Evolutionary conservation across 2,888 invertebrate species (phyloP).

Genomic region (Drosophila rubida): DNA sequence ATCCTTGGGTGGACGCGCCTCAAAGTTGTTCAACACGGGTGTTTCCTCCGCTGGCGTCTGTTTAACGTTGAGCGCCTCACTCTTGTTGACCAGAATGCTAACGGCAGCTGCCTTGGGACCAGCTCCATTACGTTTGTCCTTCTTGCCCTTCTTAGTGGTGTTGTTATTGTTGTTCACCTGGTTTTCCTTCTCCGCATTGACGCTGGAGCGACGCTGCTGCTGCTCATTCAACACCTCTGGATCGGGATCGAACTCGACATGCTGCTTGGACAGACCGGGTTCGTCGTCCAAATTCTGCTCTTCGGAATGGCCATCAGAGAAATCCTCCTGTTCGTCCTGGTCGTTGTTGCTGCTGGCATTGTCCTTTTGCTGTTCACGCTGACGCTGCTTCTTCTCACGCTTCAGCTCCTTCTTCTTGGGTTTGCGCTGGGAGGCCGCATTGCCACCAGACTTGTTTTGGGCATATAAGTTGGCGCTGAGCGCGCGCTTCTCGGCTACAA

Average conservation of each 20-base stretch:
- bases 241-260: constrained; percentile 84
- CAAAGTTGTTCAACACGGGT: constrained; percentile 89
- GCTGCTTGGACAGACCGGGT: constrained; percentile 77
- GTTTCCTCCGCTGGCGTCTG: constrained; percentile 77
- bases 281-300: constrained; percentile 78
- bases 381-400: constrained; percentile 82
- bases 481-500: constrained; percentile 84
- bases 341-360: constrained; percentile 56
- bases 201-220: constrained; percentile 57
- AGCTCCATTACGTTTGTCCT: constrained; percentile 76
- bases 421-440: constrained; percentile 65
- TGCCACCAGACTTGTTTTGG: constrained; percentile 72
- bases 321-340: constrained; percentile 73
- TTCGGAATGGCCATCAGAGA: constrained; percentile 78
- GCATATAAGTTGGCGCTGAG: constrained; percentile 84
- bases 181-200: constrained; percentile 78
- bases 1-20: constrained; percentile 92
- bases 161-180: constrained; percentile 46
- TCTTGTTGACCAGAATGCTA: constrained; percentile 84
- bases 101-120: constrained; percentile 62
- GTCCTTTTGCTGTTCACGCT: constrained; percentile 78
- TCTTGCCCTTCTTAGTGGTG: constrained; percentile 67
- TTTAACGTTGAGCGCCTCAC: constrained; percentile 75
- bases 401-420: constrained; percentile 83
- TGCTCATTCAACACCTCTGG: constrained; percentile 78